A percentile compares a stretch with the other conserved stretches of the same genome.
Evolutionary conservation across 2,113 vertebrate genomes (phyloP).

Genomic region (Emberiza fucata): DNA sequence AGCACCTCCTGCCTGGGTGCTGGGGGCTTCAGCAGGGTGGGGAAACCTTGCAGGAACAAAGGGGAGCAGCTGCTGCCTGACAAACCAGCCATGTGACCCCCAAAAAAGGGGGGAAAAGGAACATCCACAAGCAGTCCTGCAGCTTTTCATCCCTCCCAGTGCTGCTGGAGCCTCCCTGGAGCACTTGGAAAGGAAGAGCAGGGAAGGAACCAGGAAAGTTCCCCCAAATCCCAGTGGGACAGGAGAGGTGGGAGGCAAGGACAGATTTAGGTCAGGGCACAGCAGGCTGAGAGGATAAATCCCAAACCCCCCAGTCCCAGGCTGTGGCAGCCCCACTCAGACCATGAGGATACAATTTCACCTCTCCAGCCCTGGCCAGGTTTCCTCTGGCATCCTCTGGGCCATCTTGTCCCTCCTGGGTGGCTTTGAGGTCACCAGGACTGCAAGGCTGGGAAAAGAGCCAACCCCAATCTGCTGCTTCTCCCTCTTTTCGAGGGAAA

Average conservation of each 20-base stretch:
- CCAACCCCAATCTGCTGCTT: neutral
- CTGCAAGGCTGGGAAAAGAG: neutral
- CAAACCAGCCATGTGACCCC: neutral
- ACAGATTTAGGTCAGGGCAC: neutral
- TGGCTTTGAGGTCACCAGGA: neutral
- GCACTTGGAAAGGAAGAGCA: neutral
- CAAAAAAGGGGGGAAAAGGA: rapidly evolving
- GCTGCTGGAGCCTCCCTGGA: neutral
- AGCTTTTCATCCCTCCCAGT: neutral
- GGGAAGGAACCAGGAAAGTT: neutral
- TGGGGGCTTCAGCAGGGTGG: neutral
- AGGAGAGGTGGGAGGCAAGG: neutral
- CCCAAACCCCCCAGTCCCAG: rapidly evolving
- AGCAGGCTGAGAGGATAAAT: neutral
- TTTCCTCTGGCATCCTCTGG: neutral
- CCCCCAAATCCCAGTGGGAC: rapidly evolving
- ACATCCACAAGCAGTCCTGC: no score
- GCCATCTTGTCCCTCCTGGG: neutral
- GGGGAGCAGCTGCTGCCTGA: neutral
- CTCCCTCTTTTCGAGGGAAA: neutral
- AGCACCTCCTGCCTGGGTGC: neutral
- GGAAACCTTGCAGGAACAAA: neutral
- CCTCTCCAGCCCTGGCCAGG: neutral
- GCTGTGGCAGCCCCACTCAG: neutral
- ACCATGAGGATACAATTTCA: neutral